Base-by-base conservation (phyloP, 2,888 invertebrate genomes). In the Mechanitis messenoides region DNA sequence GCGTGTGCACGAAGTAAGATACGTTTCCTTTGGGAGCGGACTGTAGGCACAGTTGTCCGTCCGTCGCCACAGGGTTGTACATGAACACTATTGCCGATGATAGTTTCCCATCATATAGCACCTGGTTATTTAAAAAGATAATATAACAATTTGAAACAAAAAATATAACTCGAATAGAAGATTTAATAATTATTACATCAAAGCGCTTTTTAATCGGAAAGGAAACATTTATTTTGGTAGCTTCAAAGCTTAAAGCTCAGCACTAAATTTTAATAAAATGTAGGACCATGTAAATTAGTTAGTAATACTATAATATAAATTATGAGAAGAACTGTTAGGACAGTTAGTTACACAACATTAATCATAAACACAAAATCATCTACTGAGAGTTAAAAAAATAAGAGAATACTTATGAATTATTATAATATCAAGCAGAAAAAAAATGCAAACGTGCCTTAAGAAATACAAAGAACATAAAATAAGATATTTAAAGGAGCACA, bases 61-160 rank as follows among this genome's bases (percentile, higher is more conserved):
- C 99, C 69, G 99, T 99, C 68, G 99, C 99, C 76, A 99, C 98
- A 67, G 99, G 99, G 91, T 99, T 99, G 92, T 99, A 99, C 97
- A 99, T 98, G 91, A 99, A 99, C 80, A 99, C 97, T 83, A 99
- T 97, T 71, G 96, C 97, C 76, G 94, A 96, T 67, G 98, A 98
- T 80, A 99, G 91, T 90, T 98, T 98, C 68, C 98, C 99, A 90
- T 99, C 99, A 90, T 99, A 99, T 73, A 99, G 92, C 70, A 98
- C 97, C 97, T 98, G 91, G 7, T 53, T 38, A 28, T 33, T 46
- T 7, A 56, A 28, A 53, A 47, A 59, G 50, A 54, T 56, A 12
- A 42, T 42, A 9, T 9, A 42, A 42, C 1, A 1, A 7, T 3
- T 42, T 42, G 42, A 7, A 42, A 3, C 9, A 42, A 20, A 42